A percentile compares a stretch with the other conserved stretches of the same genome.
phyloP scores from a whole-genome alignment of 2,113 vertebrate species.

The Ibidorhyncha struthersii region DNA sequence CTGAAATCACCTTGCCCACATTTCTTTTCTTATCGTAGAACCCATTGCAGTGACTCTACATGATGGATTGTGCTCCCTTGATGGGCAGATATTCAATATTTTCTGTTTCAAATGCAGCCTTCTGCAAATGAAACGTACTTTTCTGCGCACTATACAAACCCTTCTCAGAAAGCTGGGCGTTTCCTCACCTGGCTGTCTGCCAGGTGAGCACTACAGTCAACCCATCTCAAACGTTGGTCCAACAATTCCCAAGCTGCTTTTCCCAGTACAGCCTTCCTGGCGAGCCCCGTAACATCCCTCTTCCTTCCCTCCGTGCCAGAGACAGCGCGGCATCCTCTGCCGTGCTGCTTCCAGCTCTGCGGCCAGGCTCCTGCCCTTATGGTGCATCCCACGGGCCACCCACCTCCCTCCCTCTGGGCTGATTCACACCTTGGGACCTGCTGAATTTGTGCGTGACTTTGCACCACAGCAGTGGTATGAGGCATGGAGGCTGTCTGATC shows the following conservation, averaged over 20 bases:
- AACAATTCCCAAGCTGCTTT: background rate
- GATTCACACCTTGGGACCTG: background rate
- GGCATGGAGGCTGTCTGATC: background rate
- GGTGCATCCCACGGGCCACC: background rate
- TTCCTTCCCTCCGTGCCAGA: accelerated
- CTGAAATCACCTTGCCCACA: background rate
- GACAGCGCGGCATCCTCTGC: background rate
- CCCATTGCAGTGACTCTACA: background rate
- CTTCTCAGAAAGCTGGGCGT: background rate
- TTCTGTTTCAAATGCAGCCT: background rate
- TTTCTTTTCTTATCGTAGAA: background rate
- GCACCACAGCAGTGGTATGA: accelerated
- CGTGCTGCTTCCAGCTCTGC: background rate
- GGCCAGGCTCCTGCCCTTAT: accelerated
- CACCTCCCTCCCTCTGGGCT: background rate
- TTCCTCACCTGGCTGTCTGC: background rate
- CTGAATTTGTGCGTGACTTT: background rate
- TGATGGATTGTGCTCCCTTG: background rate
- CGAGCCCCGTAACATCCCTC: accelerated
- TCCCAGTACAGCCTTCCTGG: background rate
- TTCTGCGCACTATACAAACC: background rate
- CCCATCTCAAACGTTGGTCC: background rate
- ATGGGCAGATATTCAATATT: background rate
- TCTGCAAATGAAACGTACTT: background rate
- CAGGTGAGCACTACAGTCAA: background rate